Percentiles rank a stretch among this genome's conserved stretches.
These are phyloP conservation scores for Zelleria hepariella DNA, from an alignment of 2,888 invertebrate species.

Conservation along the genomic window DNA sequence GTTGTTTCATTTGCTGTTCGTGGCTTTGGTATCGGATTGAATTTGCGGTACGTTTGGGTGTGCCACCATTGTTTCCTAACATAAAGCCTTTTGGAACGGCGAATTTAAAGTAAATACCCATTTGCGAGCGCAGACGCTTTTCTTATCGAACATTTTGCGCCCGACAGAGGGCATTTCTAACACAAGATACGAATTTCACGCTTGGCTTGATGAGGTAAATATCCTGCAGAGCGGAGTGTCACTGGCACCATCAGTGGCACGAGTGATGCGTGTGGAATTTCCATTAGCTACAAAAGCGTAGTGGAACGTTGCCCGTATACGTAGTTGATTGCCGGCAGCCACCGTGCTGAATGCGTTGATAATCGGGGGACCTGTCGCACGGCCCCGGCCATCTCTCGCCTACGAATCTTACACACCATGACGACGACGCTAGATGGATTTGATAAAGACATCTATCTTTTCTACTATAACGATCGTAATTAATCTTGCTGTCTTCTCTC, in stretches of 20 bases:
- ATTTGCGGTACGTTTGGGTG: not conserved
- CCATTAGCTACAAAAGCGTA: constrained; percentile 34
- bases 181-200: not conserved
- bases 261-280: constrained; percentile 40
- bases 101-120: not conserved
- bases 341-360: constrained; percentile 64
- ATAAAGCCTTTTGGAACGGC: not conserved
- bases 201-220: not conserved
- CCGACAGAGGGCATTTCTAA: not conserved
- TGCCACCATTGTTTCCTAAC: not conserved
- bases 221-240: constrained; percentile 8
- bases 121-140: not conserved
- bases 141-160: not conserved
- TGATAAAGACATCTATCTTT: not conserved
- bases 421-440: constrained; percentile 23
- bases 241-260: constrained; percentile 28
- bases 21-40: not conserved
- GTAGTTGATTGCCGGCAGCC: constrained; percentile 14
- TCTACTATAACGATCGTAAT: not conserved
- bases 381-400: constrained; percentile 35
- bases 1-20: not conserved
- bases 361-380: constrained; percentile 67
- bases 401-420: constrained; percentile 31
- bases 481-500: not conserved
- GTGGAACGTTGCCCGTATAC: constrained; percentile 30